Evolutionary conservation across 2,888 invertebrate genomes (phyloP).

Genomic region (Steromphala cineraria): DNA sequence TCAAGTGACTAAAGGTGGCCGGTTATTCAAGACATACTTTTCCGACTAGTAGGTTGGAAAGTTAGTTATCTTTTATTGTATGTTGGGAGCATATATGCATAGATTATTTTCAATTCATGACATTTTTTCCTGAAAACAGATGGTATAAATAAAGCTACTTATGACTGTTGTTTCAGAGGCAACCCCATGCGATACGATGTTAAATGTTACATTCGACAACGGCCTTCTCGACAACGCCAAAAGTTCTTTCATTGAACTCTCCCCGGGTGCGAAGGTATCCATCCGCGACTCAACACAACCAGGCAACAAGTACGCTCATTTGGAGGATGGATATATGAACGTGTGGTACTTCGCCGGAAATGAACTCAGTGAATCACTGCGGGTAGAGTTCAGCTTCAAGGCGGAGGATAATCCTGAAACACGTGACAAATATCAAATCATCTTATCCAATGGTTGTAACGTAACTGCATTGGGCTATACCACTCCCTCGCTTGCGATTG

Average conservation of each 20-base stretch:
- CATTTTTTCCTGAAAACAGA: no score
- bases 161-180: constrained; percentile 22
- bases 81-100: no score
- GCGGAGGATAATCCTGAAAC: constrained; percentile 35
- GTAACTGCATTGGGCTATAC: constrained; percentile 43
- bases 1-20: no score
- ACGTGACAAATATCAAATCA: constrained; percentile 45
- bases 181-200: constrained; percentile 48
- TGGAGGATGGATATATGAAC: constrained; percentile 39
- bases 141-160: no score
- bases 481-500: constrained; percentile 47
- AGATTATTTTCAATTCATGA: no score
- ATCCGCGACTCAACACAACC: constrained; percentile 15
- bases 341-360: constrained; percentile 49
- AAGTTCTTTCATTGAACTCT: constrained; percentile 43
- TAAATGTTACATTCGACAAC: constrained; percentile 48
- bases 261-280: constrained; percentile 31
- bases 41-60: no score
- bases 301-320: constrained; percentile 39
- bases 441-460: constrained; percentile 52
- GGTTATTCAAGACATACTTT: no score
- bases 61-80: no score
- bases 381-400: constrained; percentile 46
- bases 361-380: constrained; percentile 42
- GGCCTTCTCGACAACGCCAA: constrained; percentile 44